Evolutionary conservation across 2,113 vertebrate species (phyloP), one percentile per base, ranked within the genome.

Genomic region (Petrocephalus zakoni): DNA sequence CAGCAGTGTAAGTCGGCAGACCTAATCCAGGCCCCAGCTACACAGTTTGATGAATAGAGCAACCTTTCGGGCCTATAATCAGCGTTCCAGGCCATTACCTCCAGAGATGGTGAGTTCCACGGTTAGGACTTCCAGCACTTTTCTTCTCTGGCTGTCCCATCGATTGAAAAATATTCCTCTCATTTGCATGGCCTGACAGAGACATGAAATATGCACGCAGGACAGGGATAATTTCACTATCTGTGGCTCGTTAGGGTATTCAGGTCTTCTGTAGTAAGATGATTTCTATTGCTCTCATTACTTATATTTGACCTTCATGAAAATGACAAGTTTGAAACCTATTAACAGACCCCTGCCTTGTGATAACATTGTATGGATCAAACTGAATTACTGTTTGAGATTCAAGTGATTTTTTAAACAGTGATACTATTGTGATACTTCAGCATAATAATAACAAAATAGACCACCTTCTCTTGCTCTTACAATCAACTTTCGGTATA

Each of bases 31-130:
- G 84, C n/a, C n/a, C 51, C 91, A 88, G 93, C 93, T 92, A 95
- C 93, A 87, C 88, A 90, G 86, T 92, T 91, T 91, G 92, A 91
- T 90, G 93, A 90, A 92, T 90, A 88, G 92, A 93, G 92, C 92
- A 92, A 92, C 92, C 91, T 89, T 92, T 91, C 91, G 93, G 92
- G 93, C 92, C 92, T 91, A 91, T 94, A 93, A 94, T 94, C 92
- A 94, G 93, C 91, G 91, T 94, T 91, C 90, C 92, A 91, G 93
- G 91, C 92, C 91, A 93, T 93, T 94, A 93, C 91, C 90, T 90
- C 92, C 90, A 90, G 87, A 93, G 92, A 92, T 90, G 87, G 90
- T 89, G 82, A 92, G 93, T 89, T 91, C 92, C 93, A 93, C 93
- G 91, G 91, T 82, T 25, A 55, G 3, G 15, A 19, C 49, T 85